Conservation (phyloP, 2,888 invertebrate species). For the Yponomeuta sedellus region DNA sequence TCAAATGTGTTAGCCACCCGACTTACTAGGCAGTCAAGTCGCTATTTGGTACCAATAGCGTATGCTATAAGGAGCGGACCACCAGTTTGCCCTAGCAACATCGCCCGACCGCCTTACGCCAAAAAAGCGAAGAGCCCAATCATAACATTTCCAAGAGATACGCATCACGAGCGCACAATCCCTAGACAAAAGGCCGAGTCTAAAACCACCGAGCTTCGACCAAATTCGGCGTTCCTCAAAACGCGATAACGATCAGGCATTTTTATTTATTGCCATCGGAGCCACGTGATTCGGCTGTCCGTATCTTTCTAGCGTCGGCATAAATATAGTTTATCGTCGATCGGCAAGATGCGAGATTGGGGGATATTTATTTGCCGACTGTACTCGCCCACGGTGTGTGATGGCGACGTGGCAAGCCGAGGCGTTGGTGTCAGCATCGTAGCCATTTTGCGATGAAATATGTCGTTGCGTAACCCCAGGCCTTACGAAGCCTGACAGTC, state of each 20-base stretch:
- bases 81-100: not conserved
- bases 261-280: slow-evolving; percentile 33
- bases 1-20: no score
- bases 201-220: slow-evolving; percentile 20
- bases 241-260: slow-evolving; percentile 29
- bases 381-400: slow-evolving; percentile 32
- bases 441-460: not conserved
- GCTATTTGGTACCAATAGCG: not conserved
- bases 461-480: not conserved
- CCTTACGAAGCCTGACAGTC: no score
- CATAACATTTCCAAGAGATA: not conserved
- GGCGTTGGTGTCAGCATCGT: not conserved
- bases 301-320: slow-evolving; percentile 27
- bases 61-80: not conserved
- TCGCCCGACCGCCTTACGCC: not conserved
- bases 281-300: slow-evolving; percentile 31
- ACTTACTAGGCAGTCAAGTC: no score
- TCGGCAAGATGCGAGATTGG: slow-evolving; percentile 37
- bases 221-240: slow-evolving; percentile 34
- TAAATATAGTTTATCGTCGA: slow-evolving; percentile 27
- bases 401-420: not conserved
- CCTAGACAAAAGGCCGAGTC: not conserved
- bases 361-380: slow-evolving; percentile 42
- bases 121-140: not conserved
- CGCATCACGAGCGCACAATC: not conserved